A percentile compares a stretch with the other conserved stretches of the same genome.
These are phyloP conservation scores for Amblyopsis rosae DNA, from an alignment of 2,113 vertebrate species.

Conservation along the genomic window DNA sequence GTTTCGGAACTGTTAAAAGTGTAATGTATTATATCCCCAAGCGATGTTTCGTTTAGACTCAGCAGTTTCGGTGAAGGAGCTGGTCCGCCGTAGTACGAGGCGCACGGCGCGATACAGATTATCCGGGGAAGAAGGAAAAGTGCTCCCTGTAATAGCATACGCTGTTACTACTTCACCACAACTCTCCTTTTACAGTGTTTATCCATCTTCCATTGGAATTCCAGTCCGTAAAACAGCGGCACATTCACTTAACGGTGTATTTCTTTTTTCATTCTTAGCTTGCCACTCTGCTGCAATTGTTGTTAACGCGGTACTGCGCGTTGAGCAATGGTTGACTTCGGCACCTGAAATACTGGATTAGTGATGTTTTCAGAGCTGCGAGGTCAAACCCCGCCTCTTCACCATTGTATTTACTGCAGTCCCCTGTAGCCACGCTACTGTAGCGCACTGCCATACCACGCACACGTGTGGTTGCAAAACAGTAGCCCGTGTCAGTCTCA, in stretches of 20 bases:
- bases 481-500: too few relatives aligned
- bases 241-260: not conserved
- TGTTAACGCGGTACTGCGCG: constrained; percentile 56
- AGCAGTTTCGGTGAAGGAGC: constrained; percentile 36
- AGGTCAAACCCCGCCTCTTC: constrained; percentile 77
- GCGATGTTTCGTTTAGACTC: not conserved
- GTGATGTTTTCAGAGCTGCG: constrained; percentile 73
- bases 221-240: too few relatives aligned
- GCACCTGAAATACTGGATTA: constrained; percentile 81
- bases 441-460: constrained; percentile 46
- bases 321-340: constrained; percentile 55
- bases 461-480: not conserved
- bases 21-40: not conserved
- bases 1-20: not conserved
- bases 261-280: not conserved
- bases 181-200: too few relatives aligned
- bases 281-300: constrained; percentile 6
- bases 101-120: constrained; percentile 9
- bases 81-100: not conserved
- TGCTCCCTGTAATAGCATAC: too few relatives aligned
- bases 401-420: constrained; percentile 72
- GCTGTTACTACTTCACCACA: too few relatives aligned
- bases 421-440: constrained; percentile 54
- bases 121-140: constrained; percentile 8
- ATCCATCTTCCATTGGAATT: too few relatives aligned